Evolutionary conservation across 2,888 invertebrate genomes (phyloP).

Genomic region (Ochropleura leucogaster): DNA sequence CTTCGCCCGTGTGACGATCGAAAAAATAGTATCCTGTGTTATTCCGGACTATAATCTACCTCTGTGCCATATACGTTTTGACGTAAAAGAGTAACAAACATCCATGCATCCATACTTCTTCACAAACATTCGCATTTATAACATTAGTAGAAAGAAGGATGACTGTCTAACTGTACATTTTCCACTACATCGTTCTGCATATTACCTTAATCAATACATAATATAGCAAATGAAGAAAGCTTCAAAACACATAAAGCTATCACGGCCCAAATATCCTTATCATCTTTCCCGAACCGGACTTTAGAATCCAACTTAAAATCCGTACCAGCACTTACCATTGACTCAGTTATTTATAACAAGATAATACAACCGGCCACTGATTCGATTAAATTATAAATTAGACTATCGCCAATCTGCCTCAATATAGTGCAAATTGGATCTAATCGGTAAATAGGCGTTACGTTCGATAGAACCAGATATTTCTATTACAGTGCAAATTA

Average conservation of each 20-base stretch:
- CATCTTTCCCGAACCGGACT: neutral
- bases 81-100: too few relatives aligned
- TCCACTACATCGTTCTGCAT: neutral
- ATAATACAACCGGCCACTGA: constrained; percentile 38
- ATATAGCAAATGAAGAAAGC: neutral
- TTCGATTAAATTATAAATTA: constrained; percentile 49
- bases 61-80: too few relatives aligned
- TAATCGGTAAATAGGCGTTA: constrained; percentile 58
- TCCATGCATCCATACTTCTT: too few relatives aligned
- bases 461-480: constrained; percentile 47
- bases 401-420: constrained; percentile 46
- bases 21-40: too few relatives aligned
- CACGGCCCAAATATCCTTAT: constrained; percentile 2
- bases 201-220: neutral
- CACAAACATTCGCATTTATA: too few relatives aligned
- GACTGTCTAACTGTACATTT: neutral
- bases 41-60: too few relatives aligned
- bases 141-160: neutral
- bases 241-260: neutral
- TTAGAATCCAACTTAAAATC: constrained; percentile 13
- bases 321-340: constrained; percentile 23
- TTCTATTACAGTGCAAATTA: constrained; percentile 50
- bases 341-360: constrained; percentile 35
- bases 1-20: too few relatives aligned
- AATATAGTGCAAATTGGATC: constrained; percentile 51